phyloP scores from a whole-genome alignment of 1,140 invertebrate genomes.

The Papilio xuthus region DNA sequence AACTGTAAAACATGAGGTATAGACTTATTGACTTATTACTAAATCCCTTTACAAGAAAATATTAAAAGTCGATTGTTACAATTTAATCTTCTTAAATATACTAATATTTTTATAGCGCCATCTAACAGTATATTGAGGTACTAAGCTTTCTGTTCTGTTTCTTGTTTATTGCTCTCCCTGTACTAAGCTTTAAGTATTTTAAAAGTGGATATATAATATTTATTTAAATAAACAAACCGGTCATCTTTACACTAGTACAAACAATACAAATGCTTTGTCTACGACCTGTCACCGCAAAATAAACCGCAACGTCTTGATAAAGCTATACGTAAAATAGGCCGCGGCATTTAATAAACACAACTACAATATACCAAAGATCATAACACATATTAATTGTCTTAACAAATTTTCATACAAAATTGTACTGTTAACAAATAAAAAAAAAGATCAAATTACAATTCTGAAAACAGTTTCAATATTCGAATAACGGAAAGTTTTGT shows the following conservation, averaged over 20 bases:
- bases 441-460: no score
- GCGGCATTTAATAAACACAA: not conserved
- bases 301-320: conserved; percentile 13
- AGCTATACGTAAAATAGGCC: not conserved
- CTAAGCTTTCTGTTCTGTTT: no score
- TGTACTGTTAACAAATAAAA: no score
- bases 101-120: no score
- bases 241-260: not conserved
- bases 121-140: no score
- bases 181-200: no score
- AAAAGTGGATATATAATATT: no score
- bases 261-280: not conserved
- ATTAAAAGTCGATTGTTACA: not conserved
- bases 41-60: no score
- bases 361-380: not conserved
- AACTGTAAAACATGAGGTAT: not conserved
- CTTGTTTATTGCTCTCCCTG: no score
- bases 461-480: no score
- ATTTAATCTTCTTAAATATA: not conserved
- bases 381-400: not conserved
- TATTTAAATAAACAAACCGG: not conserved
- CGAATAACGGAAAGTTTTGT: no score
- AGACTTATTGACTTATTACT: no score
- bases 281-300: not conserved
- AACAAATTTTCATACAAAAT: not conserved